Evolutionary conservation across 2,797 vertebrate species (phyloP).

Genomic region (Orientallactaga sibirica): DNA sequence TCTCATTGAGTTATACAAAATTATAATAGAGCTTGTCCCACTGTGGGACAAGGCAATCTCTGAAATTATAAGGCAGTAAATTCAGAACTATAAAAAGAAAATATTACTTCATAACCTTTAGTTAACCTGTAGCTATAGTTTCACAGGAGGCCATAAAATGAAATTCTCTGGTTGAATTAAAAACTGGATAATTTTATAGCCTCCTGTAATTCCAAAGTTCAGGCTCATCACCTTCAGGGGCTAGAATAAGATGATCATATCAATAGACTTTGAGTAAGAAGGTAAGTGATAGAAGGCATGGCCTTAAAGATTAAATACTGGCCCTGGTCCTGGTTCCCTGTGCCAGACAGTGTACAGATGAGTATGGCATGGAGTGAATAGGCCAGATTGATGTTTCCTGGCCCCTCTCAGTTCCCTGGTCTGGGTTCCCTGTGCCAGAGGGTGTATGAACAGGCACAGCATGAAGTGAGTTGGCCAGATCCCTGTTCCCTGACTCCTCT

Average conservation of each 20-base stretch:
- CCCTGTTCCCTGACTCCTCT: no score
- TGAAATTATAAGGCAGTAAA: slow-evolving; percentile 76
- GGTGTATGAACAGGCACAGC: no score
- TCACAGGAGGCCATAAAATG: slow-evolving; percentile 80
- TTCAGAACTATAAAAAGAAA: slow-evolving; percentile 74
- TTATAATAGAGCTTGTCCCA: slow-evolving; percentile 42
- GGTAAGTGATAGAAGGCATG: neutral
- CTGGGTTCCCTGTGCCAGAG: no score
- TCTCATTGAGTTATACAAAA: slow-evolving; percentile 51
- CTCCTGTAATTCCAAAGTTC: slow-evolving; percentile 65
- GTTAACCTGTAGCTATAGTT: slow-evolving; percentile 78
- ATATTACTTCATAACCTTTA: slow-evolving; percentile 76
- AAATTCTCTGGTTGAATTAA: slow-evolving; percentile 76
- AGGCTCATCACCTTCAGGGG: slow-evolving; percentile 68
- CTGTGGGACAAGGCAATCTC: slow-evolving; percentile 63
- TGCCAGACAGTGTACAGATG: no score
- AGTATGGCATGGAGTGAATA: no score
- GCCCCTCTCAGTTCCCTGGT: no score
- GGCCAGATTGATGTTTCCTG: no score
- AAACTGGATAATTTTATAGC: slow-evolving; percentile 80
- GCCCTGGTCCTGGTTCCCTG: no score
- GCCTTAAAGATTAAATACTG: slow-evolving; percentile 39
- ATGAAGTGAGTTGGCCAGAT: no score
- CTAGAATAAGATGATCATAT: slow-evolving; percentile 56
- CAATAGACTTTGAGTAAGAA: neutral